A percentile compares a stretch with the other conserved stretches of the same genome.
Evolutionary conservation across 1,140 invertebrate genomes (phyloP).

Genomic region (Oryctes rhinoceros): DNA sequence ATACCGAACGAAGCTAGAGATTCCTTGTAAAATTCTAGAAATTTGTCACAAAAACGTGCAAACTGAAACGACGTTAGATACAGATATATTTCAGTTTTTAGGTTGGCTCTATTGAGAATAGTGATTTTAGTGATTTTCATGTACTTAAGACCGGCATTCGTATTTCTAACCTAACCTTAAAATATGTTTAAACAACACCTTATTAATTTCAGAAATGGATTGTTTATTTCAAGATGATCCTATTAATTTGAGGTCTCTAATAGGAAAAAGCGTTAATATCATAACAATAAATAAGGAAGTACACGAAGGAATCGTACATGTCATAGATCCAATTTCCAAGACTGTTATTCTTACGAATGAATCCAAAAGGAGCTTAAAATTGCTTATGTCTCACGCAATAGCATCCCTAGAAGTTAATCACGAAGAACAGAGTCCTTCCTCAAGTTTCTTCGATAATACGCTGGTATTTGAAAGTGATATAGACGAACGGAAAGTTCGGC

Average conservation of each 20-base stretch:
- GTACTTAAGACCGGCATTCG: too few relatives aligned
- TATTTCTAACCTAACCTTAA: constrained; percentile 12
- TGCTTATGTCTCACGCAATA: constrained; percentile 50
- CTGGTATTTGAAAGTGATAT: constrained; percentile 40
- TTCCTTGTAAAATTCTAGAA: constrained; percentile 36
- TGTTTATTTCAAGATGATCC: neutral
- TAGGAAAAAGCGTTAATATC: constrained; percentile 46
- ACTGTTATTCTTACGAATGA: constrained; percentile 49
- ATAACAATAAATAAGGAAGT: constrained; percentile 49
- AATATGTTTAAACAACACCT: neutral
- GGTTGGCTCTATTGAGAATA: neutral
- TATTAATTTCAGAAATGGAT: constrained; percentile 20
- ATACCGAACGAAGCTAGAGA: constrained; percentile 26
- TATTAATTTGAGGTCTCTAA: constrained; percentile 28
- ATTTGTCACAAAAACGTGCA: constrained; percentile 40
- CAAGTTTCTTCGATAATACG: constrained; percentile 29
- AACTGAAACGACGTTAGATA: constrained; percentile 23
- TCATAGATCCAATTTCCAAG: constrained; percentile 57
- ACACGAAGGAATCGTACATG: constrained; percentile 51
- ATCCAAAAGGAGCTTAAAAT: constrained; percentile 47
- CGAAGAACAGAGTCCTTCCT: neutral
- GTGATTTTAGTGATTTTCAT: too few relatives aligned
- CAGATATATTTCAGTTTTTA: constrained; percentile 8
- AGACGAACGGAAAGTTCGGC: constrained; percentile 37
- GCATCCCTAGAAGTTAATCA: constrained; percentile 46